These are phyloP conservation scores for Urophycis tenuis DNA, from an alignment of 2,797 vertebrate species.

Conservation along the genomic window DNA sequence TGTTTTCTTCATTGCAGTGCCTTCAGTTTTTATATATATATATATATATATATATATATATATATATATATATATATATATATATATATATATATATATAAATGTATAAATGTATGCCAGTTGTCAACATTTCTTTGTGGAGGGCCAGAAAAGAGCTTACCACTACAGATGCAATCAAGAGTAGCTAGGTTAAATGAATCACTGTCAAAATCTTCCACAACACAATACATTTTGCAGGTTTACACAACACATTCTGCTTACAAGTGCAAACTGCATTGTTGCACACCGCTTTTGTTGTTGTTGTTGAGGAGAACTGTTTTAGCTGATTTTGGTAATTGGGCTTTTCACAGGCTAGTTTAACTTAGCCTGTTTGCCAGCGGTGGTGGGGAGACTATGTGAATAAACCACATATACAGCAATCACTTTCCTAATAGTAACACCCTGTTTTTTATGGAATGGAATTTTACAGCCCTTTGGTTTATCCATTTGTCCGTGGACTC, in stretches of 20 bases:
- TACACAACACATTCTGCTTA: conserved; percentile 37
- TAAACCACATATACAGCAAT: conserved; percentile 17
- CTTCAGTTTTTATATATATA: conserved; percentile 41
- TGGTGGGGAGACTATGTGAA: conserved; percentile 1
- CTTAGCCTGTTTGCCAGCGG: conserved; percentile 13
- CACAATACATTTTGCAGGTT: conserved; percentile 44
- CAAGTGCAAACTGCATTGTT: conserved; percentile 22
- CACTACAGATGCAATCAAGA: conserved; percentile 68
- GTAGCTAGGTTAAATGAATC: conserved; percentile 64
- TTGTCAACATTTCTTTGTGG: conserved; percentile 70
- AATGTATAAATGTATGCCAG: too few species aligned
- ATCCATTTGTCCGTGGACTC: neutral
- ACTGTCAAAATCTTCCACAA: conserved; percentile 56
- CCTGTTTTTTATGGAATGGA: conserved; percentile 24
- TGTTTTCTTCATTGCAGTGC: conserved; percentile 61
- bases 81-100: conserved; percentile 7
- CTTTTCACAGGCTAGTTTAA: conserved; percentile 14
- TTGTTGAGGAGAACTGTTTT: conserved; percentile 31
- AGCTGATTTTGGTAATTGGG: conserved; percentile 23
- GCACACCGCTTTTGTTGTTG: neutral
- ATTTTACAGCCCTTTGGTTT: neutral
- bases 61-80: neutral
- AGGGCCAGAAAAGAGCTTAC: conserved; percentile 67
- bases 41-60: conserved; percentile 7
- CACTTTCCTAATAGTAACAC: conserved; percentile 13